These are phyloP conservation scores for Epistrophella euchroma DNA, from an alignment of 2,888 invertebrate species.

Conservation along the genomic window DNA sequence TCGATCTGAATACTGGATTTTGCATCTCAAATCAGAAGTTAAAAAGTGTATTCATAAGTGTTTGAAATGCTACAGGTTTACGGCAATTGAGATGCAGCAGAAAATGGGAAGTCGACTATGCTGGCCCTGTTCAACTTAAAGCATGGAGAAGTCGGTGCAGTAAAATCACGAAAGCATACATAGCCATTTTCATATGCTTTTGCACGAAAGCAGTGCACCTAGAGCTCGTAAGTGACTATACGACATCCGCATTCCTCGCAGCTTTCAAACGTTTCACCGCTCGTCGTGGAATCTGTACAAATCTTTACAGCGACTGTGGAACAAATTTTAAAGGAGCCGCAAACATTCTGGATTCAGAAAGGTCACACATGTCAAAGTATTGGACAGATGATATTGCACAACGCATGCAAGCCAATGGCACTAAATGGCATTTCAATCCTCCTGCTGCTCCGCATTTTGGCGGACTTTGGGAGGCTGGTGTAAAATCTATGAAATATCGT, in stretches of 20 bases:
- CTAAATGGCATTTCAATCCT: background rate
- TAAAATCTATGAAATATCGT: background rate
- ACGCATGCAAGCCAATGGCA: background rate
- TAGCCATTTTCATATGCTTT: background rate
- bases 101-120: background rate
- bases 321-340: background rate
- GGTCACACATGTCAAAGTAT: background rate
- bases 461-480: background rate
- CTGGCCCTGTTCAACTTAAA: background rate
- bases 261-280: background rate
- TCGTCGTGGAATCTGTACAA: conserved; percentile 4
- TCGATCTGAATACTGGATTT: background rate
- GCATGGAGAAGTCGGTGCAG: background rate
- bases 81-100: background rate
- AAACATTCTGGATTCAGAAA: background rate
- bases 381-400: background rate
- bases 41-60: background rate
- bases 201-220: background rate
- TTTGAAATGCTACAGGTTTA: background rate
- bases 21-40: background rate
- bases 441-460: background rate
- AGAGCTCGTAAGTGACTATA: background rate
- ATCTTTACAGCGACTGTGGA: background rate
- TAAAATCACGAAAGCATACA: background rate
- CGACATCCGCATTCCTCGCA: background rate